phyloP scores from a whole-genome alignment of 92 coral and sea anemone genomes.

The Siderastrea siderea region DNA sequence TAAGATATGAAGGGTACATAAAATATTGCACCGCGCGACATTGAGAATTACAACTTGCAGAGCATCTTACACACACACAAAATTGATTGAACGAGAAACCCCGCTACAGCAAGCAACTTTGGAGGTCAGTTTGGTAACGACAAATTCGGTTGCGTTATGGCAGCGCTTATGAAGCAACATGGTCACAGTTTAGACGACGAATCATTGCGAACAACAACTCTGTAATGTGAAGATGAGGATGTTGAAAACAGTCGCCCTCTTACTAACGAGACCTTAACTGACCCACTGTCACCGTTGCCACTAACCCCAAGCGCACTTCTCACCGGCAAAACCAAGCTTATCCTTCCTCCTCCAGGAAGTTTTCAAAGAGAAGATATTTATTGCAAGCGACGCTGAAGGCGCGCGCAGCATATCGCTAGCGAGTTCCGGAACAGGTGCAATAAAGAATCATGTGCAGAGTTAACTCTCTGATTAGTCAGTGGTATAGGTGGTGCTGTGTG shows the following conservation, averaged over 20 bases:
- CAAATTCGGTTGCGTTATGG: conserved; percentile 40
- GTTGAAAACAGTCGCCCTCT: conserved; percentile 54
- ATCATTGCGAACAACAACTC: conserved; percentile 7
- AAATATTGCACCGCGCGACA: too few relatives aligned
- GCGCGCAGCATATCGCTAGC: conserved; percentile 22
- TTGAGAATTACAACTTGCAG: too few relatives aligned
- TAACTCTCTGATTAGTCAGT: too few relatives aligned
- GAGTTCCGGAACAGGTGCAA: conserved; percentile 25
- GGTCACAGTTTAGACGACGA: conserved; percentile 33
- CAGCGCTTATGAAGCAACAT: conserved; percentile 23
- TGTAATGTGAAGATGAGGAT: conserved; percentile 35
- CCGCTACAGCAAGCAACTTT: conserved; percentile 50
- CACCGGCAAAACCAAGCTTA: conserved; percentile 51
- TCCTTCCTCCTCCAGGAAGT: conserved; percentile 32
- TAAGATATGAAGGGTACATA: too few relatives aligned
- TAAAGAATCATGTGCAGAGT: background rate
- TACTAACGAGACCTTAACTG: conserved; percentile 37
- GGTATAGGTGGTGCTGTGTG: too few relatives aligned
- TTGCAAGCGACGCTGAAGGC: conserved; percentile 46
- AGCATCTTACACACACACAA: background rate
- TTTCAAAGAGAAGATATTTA: conserved; percentile 36
- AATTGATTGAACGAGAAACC: conserved; percentile 41
- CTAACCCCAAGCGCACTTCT: conserved; percentile 44
- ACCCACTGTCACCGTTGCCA: conserved; percentile 34
- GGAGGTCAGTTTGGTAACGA: conserved; percentile 46